Conservation (phyloP, 2,888 invertebrate genomes). For the Iselma pallidipennis region DNA sequence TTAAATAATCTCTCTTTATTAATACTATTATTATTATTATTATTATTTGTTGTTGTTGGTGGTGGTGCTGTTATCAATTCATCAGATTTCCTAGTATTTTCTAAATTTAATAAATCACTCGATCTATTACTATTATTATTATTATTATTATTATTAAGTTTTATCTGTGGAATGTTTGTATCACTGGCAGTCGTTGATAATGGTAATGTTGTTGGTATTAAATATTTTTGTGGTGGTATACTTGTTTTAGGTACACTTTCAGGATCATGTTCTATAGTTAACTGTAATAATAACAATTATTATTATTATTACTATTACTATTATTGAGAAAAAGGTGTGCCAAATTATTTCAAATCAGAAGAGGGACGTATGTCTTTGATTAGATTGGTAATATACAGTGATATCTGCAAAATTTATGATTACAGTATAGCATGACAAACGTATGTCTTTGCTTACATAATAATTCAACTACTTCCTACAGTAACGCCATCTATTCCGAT, state of each 20-base stretch:
- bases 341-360: too few relatives aligned
- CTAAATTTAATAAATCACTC: conserved; percentile 40
- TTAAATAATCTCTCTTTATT: conserved; percentile 60
- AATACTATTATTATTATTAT: conserved; percentile 19
- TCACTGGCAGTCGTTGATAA: conserved; percentile 56
- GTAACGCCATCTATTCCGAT: too few relatives aligned
- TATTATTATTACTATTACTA: neutral
- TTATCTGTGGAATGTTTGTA: conserved; percentile 52
- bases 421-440: too few relatives aligned
- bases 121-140: conserved; percentile 38
- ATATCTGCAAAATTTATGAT: too few relatives aligned
- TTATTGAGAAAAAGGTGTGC: neutral
- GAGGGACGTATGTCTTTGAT: too few relatives aligned
- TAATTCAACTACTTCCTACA: too few relatives aligned
- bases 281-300: conserved; percentile 54
- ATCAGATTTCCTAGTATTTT: conserved; percentile 19
- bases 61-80: conserved; percentile 11
- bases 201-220: conserved; percentile 37
- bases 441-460: too few relatives aligned
- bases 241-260: conserved; percentile 66
- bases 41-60: conserved; percentile 12
- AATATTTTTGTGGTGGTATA: conserved; percentile 23
- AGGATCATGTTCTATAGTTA: conserved; percentile 90
- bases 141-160: conserved; percentile 30
- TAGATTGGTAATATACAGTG: too few relatives aligned